phyloP scores from a whole-genome alignment of 2,888 invertebrate species.

The Nymphalis polychloros region DNA sequence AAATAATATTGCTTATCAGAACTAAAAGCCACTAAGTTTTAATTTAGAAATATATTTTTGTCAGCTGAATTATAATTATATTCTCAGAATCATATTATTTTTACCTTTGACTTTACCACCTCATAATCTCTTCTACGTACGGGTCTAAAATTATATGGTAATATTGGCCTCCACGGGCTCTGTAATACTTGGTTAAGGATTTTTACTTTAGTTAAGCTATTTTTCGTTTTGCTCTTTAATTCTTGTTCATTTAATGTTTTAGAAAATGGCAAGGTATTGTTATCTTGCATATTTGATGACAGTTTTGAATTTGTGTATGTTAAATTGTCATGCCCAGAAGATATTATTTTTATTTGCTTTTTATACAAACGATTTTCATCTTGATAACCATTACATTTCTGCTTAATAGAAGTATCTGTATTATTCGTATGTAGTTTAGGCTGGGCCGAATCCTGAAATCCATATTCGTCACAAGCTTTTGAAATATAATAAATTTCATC shows the following conservation, averaged over 20 bases:
- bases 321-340: neutral
- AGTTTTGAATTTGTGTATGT: neutral
- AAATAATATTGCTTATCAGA: neutral
- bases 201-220: conserved; percentile 44
- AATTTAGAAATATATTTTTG: neutral
- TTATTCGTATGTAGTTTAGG: no score
- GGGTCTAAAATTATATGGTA: conserved; percentile 62
- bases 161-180: conserved; percentile 81
- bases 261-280: neutral
- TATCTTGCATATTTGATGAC: neutral
- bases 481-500: neutral
- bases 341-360: neutral
- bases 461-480: no score
- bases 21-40: no score
- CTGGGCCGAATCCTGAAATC: no score
- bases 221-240: neutral
- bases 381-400: neutral
- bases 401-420: no score
- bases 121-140: conserved; percentile 53
- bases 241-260: neutral
- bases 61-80: neutral
- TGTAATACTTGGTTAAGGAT: conserved; percentile 79
- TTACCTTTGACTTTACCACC: neutral
- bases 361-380: neutral
- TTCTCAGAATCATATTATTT: neutral